Conservation (phyloP, 2,888 invertebrate genomes). For the Caenorhabditis sulstoni region DNA sequence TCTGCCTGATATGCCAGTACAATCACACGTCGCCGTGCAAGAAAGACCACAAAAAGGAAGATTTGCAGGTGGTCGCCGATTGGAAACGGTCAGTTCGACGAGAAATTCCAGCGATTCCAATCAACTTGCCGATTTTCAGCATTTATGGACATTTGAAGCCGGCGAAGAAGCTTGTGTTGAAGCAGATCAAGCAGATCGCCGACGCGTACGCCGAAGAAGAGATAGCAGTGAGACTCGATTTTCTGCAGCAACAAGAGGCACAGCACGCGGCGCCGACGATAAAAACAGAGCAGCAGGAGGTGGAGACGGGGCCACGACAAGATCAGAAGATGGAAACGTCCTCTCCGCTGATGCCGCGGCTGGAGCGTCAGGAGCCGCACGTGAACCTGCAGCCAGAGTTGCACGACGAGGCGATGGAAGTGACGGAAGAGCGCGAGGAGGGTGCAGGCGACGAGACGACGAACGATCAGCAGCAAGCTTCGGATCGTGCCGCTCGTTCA, state of each 20-base stretch:
- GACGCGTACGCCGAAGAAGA: background rate
- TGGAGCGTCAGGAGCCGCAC: too few species aligned
- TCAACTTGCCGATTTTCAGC: background rate
- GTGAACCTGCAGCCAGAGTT: too few species aligned
- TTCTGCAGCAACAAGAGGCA: background rate
- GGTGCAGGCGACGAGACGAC: too few species aligned
- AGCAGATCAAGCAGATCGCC: background rate
- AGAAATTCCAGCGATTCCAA: too few species aligned
- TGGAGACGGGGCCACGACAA: background rate
- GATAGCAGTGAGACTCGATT: too few species aligned
- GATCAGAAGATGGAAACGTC: background rate
- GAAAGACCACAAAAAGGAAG: background rate
- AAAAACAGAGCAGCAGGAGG: background rate
- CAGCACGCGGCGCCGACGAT: background rate
- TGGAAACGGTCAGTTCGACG: constrained; percentile 8
- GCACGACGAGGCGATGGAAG: too few species aligned
- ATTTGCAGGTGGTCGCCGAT: background rate
- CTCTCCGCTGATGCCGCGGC: too few species aligned
- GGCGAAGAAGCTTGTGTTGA: background rate
- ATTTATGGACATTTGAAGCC: background rate
- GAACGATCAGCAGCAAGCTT: too few species aligned
- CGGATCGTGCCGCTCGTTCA: background rate
- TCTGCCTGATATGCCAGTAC: constrained; percentile 4
- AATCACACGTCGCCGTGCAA: background rate
- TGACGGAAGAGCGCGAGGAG: too few species aligned